Evolutionary conservation across 2,888 invertebrate species (phyloP).

Genomic region (Crematogaster levior): DNA sequence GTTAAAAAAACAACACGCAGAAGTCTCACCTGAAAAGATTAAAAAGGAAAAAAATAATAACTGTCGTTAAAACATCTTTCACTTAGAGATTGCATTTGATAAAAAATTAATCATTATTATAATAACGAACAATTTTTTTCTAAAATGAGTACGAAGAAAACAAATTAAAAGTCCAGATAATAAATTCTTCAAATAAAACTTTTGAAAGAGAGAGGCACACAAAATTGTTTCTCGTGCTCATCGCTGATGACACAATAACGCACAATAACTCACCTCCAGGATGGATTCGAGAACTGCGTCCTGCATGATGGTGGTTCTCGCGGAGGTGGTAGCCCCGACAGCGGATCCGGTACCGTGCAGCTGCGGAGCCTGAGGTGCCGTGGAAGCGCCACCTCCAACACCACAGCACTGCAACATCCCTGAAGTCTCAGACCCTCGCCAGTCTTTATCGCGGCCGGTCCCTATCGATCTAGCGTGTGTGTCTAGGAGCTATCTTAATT

Average conservation of each 20-base stretch:
- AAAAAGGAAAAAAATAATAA: neutral
- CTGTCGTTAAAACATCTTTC: neutral
- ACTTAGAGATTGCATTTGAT: neutral
- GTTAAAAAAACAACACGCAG: neutral
- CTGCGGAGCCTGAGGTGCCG: constrained; percentile 84
- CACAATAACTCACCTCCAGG: constrained; percentile 83
- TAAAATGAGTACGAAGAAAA: neutral
- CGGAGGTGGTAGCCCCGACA: constrained; percentile 82
- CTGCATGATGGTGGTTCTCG: constrained; percentile 83
- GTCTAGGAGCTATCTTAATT: constrained; percentile 79
- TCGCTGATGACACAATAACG: neutral
- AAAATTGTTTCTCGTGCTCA: neutral
- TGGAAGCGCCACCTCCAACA: constrained; percentile 85
- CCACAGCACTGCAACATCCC: constrained; percentile 84
- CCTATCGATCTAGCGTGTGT: constrained; percentile 78
- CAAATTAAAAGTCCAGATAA: neutral
- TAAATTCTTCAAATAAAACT: neutral
- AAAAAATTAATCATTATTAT: neutral
- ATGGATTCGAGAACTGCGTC: constrained; percentile 84
- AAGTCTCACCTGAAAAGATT: neutral
- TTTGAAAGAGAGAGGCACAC: neutral
- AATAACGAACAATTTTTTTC: no score
- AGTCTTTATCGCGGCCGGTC: constrained; percentile 77
- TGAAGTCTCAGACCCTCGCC: constrained; percentile 74
- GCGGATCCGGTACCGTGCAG: constrained; percentile 83